Conservation (phyloP, 1,140 invertebrate species). For the Meloidogyne hapla region DNA sequence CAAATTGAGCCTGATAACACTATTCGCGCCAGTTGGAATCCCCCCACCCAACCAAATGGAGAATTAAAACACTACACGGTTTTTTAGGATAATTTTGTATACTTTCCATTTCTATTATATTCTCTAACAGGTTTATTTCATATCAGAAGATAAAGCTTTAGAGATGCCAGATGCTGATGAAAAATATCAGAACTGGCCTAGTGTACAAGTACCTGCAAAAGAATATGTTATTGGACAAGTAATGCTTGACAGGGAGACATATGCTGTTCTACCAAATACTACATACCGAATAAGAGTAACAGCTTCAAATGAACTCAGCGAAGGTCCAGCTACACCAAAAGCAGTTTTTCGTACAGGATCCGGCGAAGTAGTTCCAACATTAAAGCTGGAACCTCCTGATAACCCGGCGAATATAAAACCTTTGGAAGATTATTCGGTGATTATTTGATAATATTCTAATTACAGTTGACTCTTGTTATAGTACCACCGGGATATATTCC, state of each 20-base stretch:
- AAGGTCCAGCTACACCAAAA: constrained; percentile 59
- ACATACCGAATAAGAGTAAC: constrained; percentile 57
- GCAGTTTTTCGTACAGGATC: constrained; percentile 57
- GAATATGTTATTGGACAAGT: constrained; percentile 45
- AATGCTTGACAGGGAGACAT: constrained; percentile 52
- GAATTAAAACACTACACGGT: constrained; percentile 30
- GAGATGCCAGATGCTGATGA: constrained; percentile 39
- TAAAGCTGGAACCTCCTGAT: constrained; percentile 49
- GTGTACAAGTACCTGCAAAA: constrained; percentile 46
- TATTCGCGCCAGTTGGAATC: constrained; percentile 56
- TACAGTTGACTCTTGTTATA: no score
- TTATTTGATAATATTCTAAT: background rate
- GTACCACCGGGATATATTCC: no score
- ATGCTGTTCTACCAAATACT: constrained; percentile 55
- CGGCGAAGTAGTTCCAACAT: constrained; percentile 57
- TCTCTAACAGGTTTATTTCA: constrained; percentile 51
- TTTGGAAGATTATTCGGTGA: constrained; percentile 45
- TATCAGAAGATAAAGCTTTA: constrained; percentile 49
- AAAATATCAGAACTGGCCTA: constrained; percentile 59
- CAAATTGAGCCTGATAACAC: constrained; percentile 57
- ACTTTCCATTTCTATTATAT: constrained; percentile 42
- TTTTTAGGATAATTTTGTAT: constrained; percentile 16
- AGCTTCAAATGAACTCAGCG: constrained; percentile 60
- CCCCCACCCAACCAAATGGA: constrained; percentile 55
- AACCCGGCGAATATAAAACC: constrained; percentile 53